phyloP scores from a whole-genome alignment of 2,888 invertebrate genomes.

The Rhabditophanes sp. region DNA sequence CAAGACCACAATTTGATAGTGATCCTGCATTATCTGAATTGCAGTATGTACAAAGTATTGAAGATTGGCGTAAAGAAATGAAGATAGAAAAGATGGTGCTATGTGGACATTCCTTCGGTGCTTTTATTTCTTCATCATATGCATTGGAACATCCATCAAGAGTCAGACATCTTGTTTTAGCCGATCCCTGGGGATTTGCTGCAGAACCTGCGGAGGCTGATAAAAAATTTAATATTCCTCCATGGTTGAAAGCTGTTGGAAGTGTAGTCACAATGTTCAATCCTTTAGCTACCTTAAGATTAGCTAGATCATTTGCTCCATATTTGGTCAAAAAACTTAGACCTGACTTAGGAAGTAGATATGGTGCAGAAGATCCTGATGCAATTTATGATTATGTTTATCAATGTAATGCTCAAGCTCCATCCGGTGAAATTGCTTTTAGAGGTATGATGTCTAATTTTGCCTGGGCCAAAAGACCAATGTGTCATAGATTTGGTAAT shows the following conservation, averaged over 20 bases:
- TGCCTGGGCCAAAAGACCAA: too few species aligned
- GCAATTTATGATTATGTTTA: constrained; percentile 62
- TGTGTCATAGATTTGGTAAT: too few species aligned
- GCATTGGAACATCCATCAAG: constrained; percentile 67
- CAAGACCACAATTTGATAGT: constrained; percentile 64
- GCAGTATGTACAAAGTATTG: constrained; percentile 73
- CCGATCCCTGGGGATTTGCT: constrained; percentile 66
- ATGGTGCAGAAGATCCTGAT: constrained; percentile 4
- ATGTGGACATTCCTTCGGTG: constrained; percentile 58
- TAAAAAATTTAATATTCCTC: not conserved
- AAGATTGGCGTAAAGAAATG: constrained; percentile 82
- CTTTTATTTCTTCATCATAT: constrained; percentile 73
- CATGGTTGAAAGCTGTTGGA: not conserved
- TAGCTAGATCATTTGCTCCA: constrained; percentile 73
- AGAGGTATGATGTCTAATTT: too few species aligned
- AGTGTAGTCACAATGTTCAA: constrained; percentile 52
- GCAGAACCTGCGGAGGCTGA: constrained; percentile 44
- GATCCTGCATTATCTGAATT: constrained; percentile 66
- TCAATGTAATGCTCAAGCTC: constrained; percentile 80
- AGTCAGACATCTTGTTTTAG: constrained; percentile 74
- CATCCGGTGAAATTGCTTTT: constrained; percentile 85
- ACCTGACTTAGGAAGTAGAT: too few species aligned
- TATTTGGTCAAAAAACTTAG: too few species aligned
- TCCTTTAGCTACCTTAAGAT: constrained; percentile 75
- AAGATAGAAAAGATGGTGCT: constrained; percentile 68